Evolutionary conservation across 2,888 invertebrate genomes (phyloP).

Genomic region (Zygogramma bicolorata): DNA sequence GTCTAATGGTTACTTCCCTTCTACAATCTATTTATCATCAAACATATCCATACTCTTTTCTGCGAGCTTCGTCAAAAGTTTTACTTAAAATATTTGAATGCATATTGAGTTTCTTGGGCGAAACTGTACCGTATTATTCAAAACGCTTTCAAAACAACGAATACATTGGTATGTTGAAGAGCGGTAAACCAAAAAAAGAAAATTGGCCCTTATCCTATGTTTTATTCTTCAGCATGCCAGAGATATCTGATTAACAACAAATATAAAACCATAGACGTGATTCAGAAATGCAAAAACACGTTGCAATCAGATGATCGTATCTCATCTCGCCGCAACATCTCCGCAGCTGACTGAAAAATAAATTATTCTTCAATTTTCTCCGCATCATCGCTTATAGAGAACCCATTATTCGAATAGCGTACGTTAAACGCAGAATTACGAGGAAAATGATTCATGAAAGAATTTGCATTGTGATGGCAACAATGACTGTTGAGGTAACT

Average conservation of each 20-base stretch:
- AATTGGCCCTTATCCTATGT: no score
- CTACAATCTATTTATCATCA: no score
- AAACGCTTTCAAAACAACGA: no score
- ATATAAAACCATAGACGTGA: not conserved
- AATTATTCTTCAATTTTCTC: slow-evolving; percentile 22
- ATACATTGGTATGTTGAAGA: no score
- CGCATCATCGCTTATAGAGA: slow-evolving; percentile 35
- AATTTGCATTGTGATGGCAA: slow-evolving; percentile 38
- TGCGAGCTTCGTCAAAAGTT: no score
- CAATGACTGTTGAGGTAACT: slow-evolving; percentile 25
- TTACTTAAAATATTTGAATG: no score
- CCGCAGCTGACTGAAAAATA: not conserved
- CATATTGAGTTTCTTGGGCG: no score
- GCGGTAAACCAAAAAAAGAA: no score
- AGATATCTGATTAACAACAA: not conserved
- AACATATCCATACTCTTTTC: no score
- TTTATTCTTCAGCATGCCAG: not conserved
- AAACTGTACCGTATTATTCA: no score
- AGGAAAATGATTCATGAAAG: slow-evolving; percentile 44
- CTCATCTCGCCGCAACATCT: slow-evolving; percentile 7
- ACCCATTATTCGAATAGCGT: slow-evolving; percentile 33
- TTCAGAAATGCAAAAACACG: not conserved
- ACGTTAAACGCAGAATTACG: slow-evolving; percentile 31
- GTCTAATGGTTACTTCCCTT: no score
- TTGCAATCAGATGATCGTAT: not conserved